phyloP scores from a whole-genome alignment of 1,140 invertebrate genomes.

The Zaprionus tsacasi region DNA sequence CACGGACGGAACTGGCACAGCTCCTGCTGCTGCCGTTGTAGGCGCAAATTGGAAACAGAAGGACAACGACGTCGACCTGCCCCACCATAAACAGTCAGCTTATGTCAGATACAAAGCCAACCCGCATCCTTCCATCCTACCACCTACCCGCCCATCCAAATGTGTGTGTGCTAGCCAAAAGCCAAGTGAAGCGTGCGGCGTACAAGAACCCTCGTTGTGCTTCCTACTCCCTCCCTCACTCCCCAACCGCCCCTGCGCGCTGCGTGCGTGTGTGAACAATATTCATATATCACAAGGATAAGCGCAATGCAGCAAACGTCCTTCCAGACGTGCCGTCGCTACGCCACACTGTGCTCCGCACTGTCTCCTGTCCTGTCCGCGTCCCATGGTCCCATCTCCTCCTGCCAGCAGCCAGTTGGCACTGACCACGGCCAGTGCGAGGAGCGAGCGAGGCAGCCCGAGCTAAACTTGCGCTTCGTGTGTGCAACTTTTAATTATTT shows the following conservation, averaged over 20 bases:
- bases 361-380: conserved; percentile 36
- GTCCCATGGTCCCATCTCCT: neutral
- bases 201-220: conserved; percentile 40
- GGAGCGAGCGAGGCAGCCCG: neutral
- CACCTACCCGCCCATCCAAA: neutral
- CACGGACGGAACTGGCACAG: neutral
- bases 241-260: conserved; percentile 21
- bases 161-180: conserved; percentile 23
- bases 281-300: conserved; percentile 84
- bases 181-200: conserved; percentile 51
- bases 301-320: conserved; percentile 84
- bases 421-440: conserved; percentile 23
- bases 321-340: conserved; percentile 76
- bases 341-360: neutral
- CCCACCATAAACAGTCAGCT: conserved; percentile 74
- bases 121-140: conserved; percentile 17
- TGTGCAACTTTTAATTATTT: conserved; percentile 82
- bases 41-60: conserved; percentile 81
- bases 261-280: conserved; percentile 81
- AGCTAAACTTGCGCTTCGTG: conserved; percentile 49
- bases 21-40: conserved; percentile 55
- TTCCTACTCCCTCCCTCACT: neutral
- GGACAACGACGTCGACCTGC: conserved; percentile 59
- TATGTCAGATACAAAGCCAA: conserved; percentile 78
- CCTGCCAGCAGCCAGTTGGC: conserved; percentile 33